Evolutionary conservation across 2,888 invertebrate genomes (phyloP).

Genomic region (Scrobipalpa costella): DNA sequence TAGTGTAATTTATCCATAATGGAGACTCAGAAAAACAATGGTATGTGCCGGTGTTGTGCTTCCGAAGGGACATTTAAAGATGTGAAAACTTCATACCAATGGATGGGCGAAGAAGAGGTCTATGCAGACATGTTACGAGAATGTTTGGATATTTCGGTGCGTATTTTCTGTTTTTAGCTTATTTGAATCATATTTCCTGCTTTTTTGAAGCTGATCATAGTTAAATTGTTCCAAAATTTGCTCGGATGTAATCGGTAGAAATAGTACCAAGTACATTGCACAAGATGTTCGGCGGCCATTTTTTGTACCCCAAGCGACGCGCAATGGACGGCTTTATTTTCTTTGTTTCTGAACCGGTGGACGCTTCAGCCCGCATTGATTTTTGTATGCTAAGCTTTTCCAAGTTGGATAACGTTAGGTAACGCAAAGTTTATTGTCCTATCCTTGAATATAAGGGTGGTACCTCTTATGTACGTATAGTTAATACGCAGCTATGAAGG

Average conservation of each 20-base stretch:
- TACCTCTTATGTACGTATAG: no score
- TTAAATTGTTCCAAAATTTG: background rate
- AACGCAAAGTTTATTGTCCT: no score
- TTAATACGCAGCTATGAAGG: no score
- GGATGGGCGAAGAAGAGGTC: constrained; percentile 74
- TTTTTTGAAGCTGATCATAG: background rate
- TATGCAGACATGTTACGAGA: constrained; percentile 71
- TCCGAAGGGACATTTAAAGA: constrained; percentile 71
- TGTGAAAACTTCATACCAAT: constrained; percentile 60
- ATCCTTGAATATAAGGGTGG: no score
- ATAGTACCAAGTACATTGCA: constrained; percentile 27
- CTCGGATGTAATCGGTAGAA: background rate
- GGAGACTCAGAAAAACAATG: constrained; percentile 55
- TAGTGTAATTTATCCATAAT: constrained; percentile 49
- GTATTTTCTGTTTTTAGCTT: constrained; percentile 34
- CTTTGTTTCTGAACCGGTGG: constrained; percentile 3
- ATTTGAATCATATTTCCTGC: background rate
- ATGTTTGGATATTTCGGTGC: constrained; percentile 70
- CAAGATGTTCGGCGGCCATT: constrained; percentile 26
- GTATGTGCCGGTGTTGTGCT: constrained; percentile 74
- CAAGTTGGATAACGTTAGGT: no score
- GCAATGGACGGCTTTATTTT: constrained; percentile 27
- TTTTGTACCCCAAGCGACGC: constrained; percentile 17
- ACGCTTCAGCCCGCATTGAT: background rate
- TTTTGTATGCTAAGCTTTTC: no score